These are phyloP conservation scores for Spizaetus ornatus DNA, from an alignment of 2,113 vertebrate species.

Conservation along the genomic window DNA sequence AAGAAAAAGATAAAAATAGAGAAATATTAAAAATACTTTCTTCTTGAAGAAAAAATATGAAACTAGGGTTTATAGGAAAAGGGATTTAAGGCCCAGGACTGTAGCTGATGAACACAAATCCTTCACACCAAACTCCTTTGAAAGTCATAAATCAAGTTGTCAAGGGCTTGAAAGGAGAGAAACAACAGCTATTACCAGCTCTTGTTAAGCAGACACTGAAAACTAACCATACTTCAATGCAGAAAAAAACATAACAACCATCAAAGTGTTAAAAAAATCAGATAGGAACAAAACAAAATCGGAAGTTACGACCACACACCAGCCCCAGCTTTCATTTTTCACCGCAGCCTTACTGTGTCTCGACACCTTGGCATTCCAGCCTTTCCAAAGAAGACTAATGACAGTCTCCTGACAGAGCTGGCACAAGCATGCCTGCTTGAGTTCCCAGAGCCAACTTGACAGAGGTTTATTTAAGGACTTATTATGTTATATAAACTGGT, in stretches of 20 bases:
- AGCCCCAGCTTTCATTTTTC: neutral
- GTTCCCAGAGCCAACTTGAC: conserved; percentile 34
- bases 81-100: neutral
- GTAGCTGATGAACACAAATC: neutral
- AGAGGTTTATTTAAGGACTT: conserved; percentile 62
- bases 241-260: neutral
- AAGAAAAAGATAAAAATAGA: neutral
- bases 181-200: neutral
- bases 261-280: neutral
- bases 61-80: neutral
- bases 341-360: neutral
- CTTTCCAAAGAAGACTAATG: conserved; percentile 20
- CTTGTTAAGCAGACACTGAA: neutral
- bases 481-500: conserved; percentile 49
- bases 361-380: conserved; percentile 12
- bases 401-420: conserved; percentile 16
- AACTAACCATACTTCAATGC: neutral
- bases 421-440: neutral
- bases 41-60: neutral
- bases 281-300: neutral
- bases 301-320: neutral
- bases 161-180: neutral
- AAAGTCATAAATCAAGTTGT: neutral
- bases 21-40: neutral
- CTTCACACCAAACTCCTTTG: neutral